Evolutionary conservation across 30 jellyfish, hydroid and myxozoan species (phyloP).

Genomic region (Haliclystus octoradiatus): DNA sequence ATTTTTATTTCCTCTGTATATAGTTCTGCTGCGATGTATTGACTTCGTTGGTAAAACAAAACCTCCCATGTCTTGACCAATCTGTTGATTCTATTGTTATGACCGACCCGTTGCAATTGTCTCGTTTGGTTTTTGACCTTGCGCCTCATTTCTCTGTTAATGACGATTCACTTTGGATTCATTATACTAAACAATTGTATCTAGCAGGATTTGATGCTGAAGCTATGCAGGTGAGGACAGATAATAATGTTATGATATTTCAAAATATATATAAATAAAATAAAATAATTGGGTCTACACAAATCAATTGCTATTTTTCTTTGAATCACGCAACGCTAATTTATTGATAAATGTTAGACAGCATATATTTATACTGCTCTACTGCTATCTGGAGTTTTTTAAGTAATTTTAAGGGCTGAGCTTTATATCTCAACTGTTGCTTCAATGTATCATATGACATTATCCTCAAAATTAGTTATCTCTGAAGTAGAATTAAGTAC

Average conservation of each 20-base stretch:
- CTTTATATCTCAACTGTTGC: too few relatives aligned
- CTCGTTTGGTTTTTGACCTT: conserved; percentile 23
- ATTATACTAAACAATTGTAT: conserved; percentile 16
- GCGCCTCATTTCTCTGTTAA: conserved; percentile 17
- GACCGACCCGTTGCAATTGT: conserved; percentile 6
- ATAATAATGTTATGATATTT: neutral
- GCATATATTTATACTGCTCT: too few relatives aligned
- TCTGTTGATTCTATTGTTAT: neutral
- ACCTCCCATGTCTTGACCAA: neutral
- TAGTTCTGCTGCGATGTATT: conserved; percentile 31
- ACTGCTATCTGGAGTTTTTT: too few relatives aligned
- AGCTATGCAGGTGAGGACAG: conserved; percentile 34
- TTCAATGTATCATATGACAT: too few relatives aligned
- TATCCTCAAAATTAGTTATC: too few relatives aligned
- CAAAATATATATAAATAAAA: too few relatives aligned
- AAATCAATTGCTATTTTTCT: too few relatives aligned
- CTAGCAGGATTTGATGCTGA: conserved; percentile 34
- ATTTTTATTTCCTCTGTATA: neutral
- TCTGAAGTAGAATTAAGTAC: too few relatives aligned
- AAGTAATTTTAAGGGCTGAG: too few relatives aligned
- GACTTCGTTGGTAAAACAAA: conserved; percentile 16
- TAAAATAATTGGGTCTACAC: too few relatives aligned
- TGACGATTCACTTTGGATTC: conserved; percentile 41
- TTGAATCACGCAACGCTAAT: too few relatives aligned
- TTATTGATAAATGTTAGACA: too few relatives aligned